These are phyloP conservation scores for Sisor rabdophorus DNA, from an alignment of 2,113 vertebrate genomes.

Conservation along the genomic window DNA sequence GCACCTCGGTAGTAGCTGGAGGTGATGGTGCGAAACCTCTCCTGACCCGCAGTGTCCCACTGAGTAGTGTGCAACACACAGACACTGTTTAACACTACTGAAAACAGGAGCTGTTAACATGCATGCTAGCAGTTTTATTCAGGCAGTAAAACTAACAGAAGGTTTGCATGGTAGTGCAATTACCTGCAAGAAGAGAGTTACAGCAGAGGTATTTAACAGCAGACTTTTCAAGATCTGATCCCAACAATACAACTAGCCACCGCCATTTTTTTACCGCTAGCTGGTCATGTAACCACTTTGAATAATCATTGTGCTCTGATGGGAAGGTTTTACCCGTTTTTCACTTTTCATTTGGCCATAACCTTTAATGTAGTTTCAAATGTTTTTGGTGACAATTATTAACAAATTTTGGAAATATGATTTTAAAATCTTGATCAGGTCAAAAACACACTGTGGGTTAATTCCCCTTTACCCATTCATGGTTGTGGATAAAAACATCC, in stretches of 20 bases:
- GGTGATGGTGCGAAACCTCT: constrained; percentile 95
- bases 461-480: no score
- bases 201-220: background rate
- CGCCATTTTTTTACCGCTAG: background rate
- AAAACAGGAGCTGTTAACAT: background rate
- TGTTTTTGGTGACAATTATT: no score
- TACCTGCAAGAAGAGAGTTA: background rate
- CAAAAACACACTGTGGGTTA: no score
- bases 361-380: no score
- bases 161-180: background rate
- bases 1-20: constrained; percentile 98
- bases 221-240: background rate
- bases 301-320: no score
- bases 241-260: background rate
- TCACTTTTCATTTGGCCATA: no score
- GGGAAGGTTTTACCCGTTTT: no score
- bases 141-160: background rate
- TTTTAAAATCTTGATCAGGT: no score
- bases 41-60: constrained; percentile 98
- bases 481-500: no score
- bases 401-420: no score
- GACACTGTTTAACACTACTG: background rate
- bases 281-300: no score
- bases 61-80: constrained; percentile 53
- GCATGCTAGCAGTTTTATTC: background rate